Conservation (phyloP, 2,888 invertebrate species). For the Disparrhopalites patrizii region DNA sequence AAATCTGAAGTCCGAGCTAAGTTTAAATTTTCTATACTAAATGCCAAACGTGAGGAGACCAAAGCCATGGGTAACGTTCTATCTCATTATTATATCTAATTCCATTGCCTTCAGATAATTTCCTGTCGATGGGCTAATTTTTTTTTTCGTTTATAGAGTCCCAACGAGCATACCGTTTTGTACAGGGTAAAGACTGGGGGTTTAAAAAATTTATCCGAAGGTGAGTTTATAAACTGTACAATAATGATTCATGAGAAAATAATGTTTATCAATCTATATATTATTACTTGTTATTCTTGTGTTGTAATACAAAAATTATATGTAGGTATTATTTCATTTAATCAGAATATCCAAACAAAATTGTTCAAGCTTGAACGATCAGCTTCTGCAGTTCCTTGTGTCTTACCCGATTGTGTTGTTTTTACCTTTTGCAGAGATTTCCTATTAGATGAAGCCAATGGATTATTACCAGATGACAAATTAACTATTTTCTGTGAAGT, state of each 20-base stretch:
- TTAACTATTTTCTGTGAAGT: constrained; percentile 99
- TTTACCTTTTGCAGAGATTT: constrained; percentile 64
- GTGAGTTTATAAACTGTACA: too few relatives aligned
- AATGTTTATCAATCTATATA: too few relatives aligned
- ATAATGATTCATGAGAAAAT: too few relatives aligned
- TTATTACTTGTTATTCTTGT: too few relatives aligned
- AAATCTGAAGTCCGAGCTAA: constrained; percentile 99
- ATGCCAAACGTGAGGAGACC: constrained; percentile 99
- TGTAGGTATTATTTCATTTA: too few relatives aligned
- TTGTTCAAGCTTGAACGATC: too few relatives aligned
- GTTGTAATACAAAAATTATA: too few relatives aligned
- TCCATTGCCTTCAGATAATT: background rate
- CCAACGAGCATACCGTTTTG: constrained; percentile 95
- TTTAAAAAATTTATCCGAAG: constrained; percentile 99
- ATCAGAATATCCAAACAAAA: too few relatives aligned
- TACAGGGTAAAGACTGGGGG: constrained; percentile 99
- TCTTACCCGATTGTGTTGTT: background rate
- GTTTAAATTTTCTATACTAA: constrained; percentile 99
- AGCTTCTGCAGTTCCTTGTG: background rate
- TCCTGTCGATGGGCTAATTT: too few relatives aligned
- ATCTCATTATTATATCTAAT: background rate
- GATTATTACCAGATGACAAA: constrained; percentile 96
- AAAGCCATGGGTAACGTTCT: constrained; percentile 91
- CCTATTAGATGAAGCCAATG: constrained; percentile 96
- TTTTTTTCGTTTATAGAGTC: constrained; percentile 59